phyloP scores from a whole-genome alignment of 2,113 vertebrate species.

The Brachyhypopomus gauderio region DNA sequence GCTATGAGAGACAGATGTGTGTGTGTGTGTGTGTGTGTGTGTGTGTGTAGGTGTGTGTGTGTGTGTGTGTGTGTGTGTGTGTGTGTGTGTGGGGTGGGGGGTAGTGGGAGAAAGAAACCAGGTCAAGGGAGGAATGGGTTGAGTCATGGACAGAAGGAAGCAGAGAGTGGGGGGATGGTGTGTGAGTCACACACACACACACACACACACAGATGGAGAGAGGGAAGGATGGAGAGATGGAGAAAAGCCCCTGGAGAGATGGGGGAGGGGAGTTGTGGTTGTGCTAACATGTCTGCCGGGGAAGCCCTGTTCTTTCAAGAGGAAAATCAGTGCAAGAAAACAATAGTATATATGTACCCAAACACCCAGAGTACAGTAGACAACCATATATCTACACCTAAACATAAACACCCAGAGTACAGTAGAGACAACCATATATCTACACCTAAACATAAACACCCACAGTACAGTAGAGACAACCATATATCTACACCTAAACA shows the following conservation, averaged over 20 bases:
- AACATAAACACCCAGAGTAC: no score
- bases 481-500: neutral
- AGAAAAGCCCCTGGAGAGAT: slow-evolving; percentile 8
- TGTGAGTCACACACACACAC: neutral
- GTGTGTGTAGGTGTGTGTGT: neutral
- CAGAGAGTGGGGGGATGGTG: slow-evolving; percentile 37
- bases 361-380: neutral
- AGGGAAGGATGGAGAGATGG: neutral
- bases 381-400: no score
- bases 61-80: neutral
- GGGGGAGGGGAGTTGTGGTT: slow-evolving; percentile 21
- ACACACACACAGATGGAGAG: slow-evolving; percentile 12
- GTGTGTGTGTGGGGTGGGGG: neutral
- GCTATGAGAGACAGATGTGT: neutral
- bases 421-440: no score
- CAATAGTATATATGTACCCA: neutral
- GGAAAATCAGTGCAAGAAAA: neutral
- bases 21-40: neutral
- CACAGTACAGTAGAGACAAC: neutral
- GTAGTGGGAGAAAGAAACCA: neutral
- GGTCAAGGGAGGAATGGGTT: slow-evolving; percentile 42
- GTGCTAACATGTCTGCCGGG: slow-evolving; percentile 27
- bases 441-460: no score
- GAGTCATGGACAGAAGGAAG: slow-evolving; percentile 33
- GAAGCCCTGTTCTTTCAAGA: neutral